These are phyloP conservation scores for Sarcophilus harrisii DNA, from an alignment of 2,797 vertebrate genomes.

Conservation along the genomic window DNA sequence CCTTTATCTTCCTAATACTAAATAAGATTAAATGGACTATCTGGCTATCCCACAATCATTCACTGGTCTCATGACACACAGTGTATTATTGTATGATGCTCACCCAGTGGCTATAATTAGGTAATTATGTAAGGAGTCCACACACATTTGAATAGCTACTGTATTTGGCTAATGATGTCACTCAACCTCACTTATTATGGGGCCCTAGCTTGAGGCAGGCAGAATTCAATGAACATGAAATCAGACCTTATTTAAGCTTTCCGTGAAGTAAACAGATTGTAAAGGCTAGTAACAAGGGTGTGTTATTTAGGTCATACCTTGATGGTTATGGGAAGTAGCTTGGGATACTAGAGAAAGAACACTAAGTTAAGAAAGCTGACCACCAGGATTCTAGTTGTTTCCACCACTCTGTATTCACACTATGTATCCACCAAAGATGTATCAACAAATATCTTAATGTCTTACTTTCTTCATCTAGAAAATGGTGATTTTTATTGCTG, in stretches of 20 bases:
- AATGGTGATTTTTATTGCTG: background rate
- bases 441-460: constrained; percentile 1
- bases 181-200: constrained; percentile 79
- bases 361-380: background rate
- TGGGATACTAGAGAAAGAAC: constrained; percentile 24
- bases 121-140: constrained; percentile 84
- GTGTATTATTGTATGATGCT: constrained; percentile 76
- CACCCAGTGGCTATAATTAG: constrained; percentile 87
- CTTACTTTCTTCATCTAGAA: constrained; percentile 19
- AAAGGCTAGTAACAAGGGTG: constrained; percentile 29
- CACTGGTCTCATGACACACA: constrained; percentile 71
- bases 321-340: constrained; percentile 27
- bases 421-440: too few relatives aligned
- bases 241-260: constrained; percentile 79
- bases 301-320: constrained; percentile 50
- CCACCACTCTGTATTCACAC: background rate
- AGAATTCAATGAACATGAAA: constrained; percentile 82
- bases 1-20: constrained; percentile 70
- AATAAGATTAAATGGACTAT: constrained; percentile 68
- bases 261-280: constrained; percentile 73
- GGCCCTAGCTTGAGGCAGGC: constrained; percentile 72
- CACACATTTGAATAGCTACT: constrained; percentile 83
- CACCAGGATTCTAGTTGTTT: constrained; percentile 18
- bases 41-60: constrained; percentile 65
- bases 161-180: constrained; percentile 88